phyloP scores from a whole-genome alignment of 2,797 vertebrate species.

The Anguilla obscura region DNA sequence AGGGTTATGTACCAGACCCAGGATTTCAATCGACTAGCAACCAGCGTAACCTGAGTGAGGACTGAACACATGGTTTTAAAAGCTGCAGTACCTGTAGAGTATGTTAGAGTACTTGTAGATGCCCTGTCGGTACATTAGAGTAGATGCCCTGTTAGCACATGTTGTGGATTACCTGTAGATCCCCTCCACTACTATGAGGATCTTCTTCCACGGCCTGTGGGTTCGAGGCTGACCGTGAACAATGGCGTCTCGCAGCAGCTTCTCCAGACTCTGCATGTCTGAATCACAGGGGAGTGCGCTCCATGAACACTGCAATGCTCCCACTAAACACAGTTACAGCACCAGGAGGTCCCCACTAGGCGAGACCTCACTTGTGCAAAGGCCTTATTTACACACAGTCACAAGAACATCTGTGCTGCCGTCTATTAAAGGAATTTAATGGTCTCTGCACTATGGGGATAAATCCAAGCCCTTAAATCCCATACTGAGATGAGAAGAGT shows the following conservation, averaged over 20 bases:
- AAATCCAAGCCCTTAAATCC: neutral
- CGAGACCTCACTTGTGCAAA: neutral
- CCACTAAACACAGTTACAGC: slow-evolving; percentile 1
- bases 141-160: neutral
- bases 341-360: neutral
- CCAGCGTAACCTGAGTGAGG: too few relatives aligned
- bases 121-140: neutral
- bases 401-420: neutral
- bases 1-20: neutral
- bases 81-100: neutral
- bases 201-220: slow-evolving; percentile 96
- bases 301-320: neutral
- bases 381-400: neutral
- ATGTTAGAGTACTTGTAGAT: neutral
- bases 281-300: neutral
- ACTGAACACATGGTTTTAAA: too few relatives aligned
- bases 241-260: slow-evolving; percentile 92
- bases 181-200: slow-evolving; percentile 94
- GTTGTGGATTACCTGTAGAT: slow-evolving; percentile 85
- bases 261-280: slow-evolving; percentile 99
- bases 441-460: neutral
- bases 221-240: slow-evolving; percentile 93
- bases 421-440: neutral
- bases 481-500: neutral
- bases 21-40: too few relatives aligned